Evolutionary conservation across 2,113 vertebrate species (phyloP), one percentile per base, ranked within the genome.

Genomic region (Sinocyclocheilus maitianheensis): DNA sequence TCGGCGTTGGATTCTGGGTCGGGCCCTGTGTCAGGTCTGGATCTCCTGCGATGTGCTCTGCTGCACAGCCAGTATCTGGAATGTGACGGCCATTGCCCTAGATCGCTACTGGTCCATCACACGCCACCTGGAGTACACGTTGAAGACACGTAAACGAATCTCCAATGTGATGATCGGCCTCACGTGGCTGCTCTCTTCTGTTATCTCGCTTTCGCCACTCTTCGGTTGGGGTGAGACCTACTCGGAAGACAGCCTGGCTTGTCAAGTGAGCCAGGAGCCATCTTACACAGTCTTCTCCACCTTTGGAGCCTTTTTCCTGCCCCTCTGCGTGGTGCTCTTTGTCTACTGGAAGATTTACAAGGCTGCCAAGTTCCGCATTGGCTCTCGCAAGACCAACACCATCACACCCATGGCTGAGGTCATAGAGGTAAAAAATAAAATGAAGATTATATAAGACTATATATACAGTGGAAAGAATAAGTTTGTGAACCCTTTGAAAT

Each of bases 271-370:
- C 94, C 97, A 93, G 69, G 97, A 97, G 85, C 98, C 96, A 0
- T 97, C 96, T 60, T 99, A 99, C 91, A 95, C 97, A 0, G 94
- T 99, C 90, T 97, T 99, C 94, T 99, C 98, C 90, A 99, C 98
- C 24, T 97, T 98, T 72, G 97, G 97, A 3, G 98, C 98, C 0
- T 99, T 99, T 93, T 99, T 98, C 89, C 89, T 99, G 85, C 98
- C 97, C 0, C 97, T 99, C 12, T 96, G 96, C 0, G 97, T 99
- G 81, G 97, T 99, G 85, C 96, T 99, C 0, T 99, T 99, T 60
- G 98, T 99, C n/a, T 99, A 99, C 89, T 99, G 98, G 97, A 97
- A 97, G 94, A 97, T 99, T 93, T 99, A 99, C 95, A 98, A 96
- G 92, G 97, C 97, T 0, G 97, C 97, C 88, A 97, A 95, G 91